Evolutionary conservation across 2,888 invertebrate species (phyloP), one percentile per base, ranked within the genome.

Genomic region (Periphyllus acericola): DNA sequence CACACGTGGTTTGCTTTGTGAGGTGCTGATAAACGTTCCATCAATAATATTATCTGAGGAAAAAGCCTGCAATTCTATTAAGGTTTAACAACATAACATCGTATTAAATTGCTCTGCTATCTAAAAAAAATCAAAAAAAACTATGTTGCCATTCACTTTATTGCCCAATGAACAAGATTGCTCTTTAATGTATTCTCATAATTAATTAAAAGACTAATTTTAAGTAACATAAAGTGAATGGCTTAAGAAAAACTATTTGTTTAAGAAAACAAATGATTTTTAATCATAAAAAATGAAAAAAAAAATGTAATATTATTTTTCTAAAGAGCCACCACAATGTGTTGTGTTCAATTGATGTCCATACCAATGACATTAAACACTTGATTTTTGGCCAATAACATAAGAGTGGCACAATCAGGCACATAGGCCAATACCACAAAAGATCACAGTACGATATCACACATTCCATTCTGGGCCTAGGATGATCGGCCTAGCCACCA

Each of bases 241-340:
- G 84, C 76, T 34, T 66, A 46, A 84, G 76, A 78, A 71, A n/a
- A 78, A 81, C 32, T 29, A 29, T 71, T 71, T 40, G 40, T 84
- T 76, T 84, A 34, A 68, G 5, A 17, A 84, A 78, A 76, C 36
- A 84, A 84, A 40, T 68, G 78, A 68, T 21, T 68, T 84, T 68
- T 78, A 84, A 84, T 79, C 36, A 36, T 72, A 79, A 79, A 55
- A 79, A 71, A 79, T 55, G 72, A 71, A 84, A 79, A 79, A 83
- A 86, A 87, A 81, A 66, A 81, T 81, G 80, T 87, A 87, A 87
- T 87, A 87, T 87, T 87, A 87, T 87, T 87, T 87, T 87, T 87
- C 87, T 87, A 87, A 87, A 87, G 86, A 87, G n/a, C 87, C 87
- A 87, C 87, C 87, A 87, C 87, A 87, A 87, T 87, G 87, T 87